These are phyloP conservation scores for Podarcis muralis DNA, from an alignment of 2,113 vertebrate genomes.

Conservation along the genomic window DNA sequence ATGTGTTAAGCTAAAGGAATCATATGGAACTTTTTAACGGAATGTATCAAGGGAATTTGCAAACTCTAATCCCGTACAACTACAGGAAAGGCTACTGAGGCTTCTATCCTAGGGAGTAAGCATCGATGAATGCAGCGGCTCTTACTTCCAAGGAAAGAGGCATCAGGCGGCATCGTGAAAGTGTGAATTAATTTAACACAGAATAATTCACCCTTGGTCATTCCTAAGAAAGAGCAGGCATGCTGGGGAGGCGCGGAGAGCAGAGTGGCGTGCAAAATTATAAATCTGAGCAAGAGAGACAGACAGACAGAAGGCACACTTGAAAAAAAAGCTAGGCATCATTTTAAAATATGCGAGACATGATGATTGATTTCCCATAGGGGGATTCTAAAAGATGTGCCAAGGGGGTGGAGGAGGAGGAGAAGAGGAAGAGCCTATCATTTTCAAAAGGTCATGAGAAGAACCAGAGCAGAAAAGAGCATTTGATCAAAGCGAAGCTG, in stretches of 20 bases:
- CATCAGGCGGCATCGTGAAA: not conserved
- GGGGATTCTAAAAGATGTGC: conserved; percentile 21
- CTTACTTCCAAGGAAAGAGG: not conserved
- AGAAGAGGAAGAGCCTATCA: conserved; percentile 10
- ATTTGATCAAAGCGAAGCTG: conserved; percentile 37
- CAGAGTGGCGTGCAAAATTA: conserved; percentile 9
- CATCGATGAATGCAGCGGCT: not conserved
- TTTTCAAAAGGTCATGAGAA: conserved; percentile 34
- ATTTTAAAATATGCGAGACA: conserved; percentile 26
- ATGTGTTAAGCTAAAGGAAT: conserved; percentile 40
- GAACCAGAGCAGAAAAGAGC: conserved; percentile 32
- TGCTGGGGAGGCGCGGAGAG: not conserved
- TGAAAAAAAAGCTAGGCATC: conserved; percentile 12
- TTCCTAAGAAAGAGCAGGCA: conserved; percentile 10
- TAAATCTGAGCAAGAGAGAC: not conserved
- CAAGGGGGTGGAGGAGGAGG: not conserved
- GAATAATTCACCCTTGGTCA: not conserved
- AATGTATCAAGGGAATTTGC: conserved; percentile 26
- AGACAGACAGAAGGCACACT: conserved; percentile 6
- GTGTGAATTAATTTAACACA: conserved; percentile 35
- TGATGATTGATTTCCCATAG: conserved; percentile 34
- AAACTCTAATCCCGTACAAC: conserved; percentile 21
- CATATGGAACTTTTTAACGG: conserved; percentile 39
- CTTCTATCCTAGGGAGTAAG: not conserved
- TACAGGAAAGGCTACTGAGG: conserved; percentile 28